Conservation (phyloP, 1,140 invertebrate genomes). For the Camponotus pennsylvanicus region DNA sequence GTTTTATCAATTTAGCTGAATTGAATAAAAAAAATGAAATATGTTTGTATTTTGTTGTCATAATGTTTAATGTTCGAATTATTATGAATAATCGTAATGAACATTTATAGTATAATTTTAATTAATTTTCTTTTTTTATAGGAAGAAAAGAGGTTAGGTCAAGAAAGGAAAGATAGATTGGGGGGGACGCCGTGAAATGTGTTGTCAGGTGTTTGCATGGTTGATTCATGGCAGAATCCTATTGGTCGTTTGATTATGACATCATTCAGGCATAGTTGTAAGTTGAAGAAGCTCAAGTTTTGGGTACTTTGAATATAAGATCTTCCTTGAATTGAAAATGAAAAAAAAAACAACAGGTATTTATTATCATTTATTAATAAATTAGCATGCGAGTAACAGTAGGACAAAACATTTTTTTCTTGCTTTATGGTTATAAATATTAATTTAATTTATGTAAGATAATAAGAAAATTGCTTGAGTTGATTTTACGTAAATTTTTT, state of each 20-base stretch:
- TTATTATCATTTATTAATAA: too few relatives aligned
- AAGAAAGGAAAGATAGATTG: neutral
- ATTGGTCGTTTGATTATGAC: slow-evolving; percentile 74
- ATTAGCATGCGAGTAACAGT: too few relatives aligned
- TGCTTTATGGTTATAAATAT: too few relatives aligned
- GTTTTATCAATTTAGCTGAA: slow-evolving; percentile 11
- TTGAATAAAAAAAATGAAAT: slow-evolving; percentile 1
- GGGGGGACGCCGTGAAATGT: slow-evolving; percentile 6
- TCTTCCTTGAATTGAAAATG: too few relatives aligned
- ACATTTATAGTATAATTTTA: neutral
- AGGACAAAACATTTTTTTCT: too few relatives aligned
- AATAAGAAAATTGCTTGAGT: too few relatives aligned
- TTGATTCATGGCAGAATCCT: slow-evolving; percentile 64
- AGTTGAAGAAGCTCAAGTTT: neutral
- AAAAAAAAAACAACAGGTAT: neutral
- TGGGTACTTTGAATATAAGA: neutral
- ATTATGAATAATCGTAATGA: neutral
- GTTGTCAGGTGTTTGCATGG: slow-evolving; percentile 68
- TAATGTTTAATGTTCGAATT: neutral
- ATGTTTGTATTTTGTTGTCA: neutral
- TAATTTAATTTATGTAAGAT: too few relatives aligned
- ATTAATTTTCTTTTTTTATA: slow-evolving; percentile 17
- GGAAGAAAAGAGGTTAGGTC: neutral
- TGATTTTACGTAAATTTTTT: too few relatives aligned
- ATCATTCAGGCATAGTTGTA: slow-evolving; percentile 72